Base-by-base conservation (phyloP, 2,888 invertebrate species). In the Liopterus haemorrhoidalis region DNA sequence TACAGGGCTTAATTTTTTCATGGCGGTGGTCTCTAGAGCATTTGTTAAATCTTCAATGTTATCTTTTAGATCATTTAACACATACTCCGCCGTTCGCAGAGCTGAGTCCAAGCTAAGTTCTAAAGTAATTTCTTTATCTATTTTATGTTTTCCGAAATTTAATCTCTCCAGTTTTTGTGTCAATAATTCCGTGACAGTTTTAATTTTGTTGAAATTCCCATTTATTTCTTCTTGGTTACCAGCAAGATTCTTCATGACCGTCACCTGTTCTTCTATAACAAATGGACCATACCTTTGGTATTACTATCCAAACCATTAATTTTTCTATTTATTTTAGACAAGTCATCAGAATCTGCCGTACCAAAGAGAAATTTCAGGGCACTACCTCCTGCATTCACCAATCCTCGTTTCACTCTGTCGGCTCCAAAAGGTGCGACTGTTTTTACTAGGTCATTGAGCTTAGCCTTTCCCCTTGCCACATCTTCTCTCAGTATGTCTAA, bases 341-440 rank as follows among this genome's bases (percentile, higher is more conserved):
- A 21, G 16, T 43, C 43, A 15, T 36, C 15, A 36, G 24, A 14
- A 11, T 43, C 43, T 5, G 21, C 36, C 2, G 43, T 43, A 3
- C 43, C 43, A 36, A 43, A 43, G 27, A 43, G 14, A 25, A 43
- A 21, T 30, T 43, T 43, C 16, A 43, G n/a, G 4, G 30, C 28
- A 28, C 20, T 36, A 9, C 36, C 43, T 6, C 30, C 43, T 14
- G 21, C 6, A 36, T 43, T 28, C 21, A 36, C 30, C 21, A 43
- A 30, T 20, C 43, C 43, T 28, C 36, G 11, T 21, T 43, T 43
- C 1, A n/a, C 9, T 12, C 36, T 33, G 6, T 25, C 42, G 5
- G 5, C 16, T 15, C 19, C 19, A n/a, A 19, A 40, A 8, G 36
- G 43, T 3, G 43, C 43, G 20, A 43, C 25, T 2, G 43, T 43